phyloP scores from a whole-genome alignment of 2,113 vertebrate species.

The Thunnus thynnus region DNA sequence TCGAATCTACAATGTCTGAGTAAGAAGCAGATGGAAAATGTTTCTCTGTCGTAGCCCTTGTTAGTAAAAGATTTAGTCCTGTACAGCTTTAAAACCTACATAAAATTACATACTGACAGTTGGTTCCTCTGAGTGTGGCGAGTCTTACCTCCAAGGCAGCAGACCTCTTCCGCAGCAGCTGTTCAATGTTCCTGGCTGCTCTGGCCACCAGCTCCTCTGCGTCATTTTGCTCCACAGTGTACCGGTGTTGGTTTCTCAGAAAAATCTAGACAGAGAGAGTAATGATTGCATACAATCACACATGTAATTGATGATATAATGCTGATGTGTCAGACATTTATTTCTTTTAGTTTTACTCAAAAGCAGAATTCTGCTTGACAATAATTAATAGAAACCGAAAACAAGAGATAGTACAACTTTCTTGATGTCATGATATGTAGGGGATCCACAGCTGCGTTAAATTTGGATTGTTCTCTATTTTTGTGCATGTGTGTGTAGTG shows the following conservation, averaged over 20 bases:
- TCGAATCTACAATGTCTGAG: background rate
- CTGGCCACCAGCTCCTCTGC: conserved; percentile 93
- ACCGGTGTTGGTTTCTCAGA: conserved; percentile 86
- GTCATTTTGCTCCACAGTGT: conserved; percentile 93
- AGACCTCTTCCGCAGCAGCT: conserved; percentile 93
- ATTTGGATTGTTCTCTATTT: background rate
- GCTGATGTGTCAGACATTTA: background rate
- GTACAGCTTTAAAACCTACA: conserved; percentile 21
- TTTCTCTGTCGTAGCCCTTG: background rate
- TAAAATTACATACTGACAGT: conserved; percentile 51
- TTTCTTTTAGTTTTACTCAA: background rate
- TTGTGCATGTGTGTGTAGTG: background rate
- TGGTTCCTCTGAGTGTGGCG: conserved; percentile 32
- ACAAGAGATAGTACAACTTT: background rate
- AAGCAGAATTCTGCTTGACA: background rate
- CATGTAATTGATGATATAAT: background rate
- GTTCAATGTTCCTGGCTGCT: conserved; percentile 95
- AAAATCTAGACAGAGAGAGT: conserved; percentile 87
- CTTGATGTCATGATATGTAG: background rate
- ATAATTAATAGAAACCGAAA: background rate
- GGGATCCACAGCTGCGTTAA: background rate
- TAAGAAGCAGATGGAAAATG: conserved; percentile 40
- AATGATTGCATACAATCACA: background rate
- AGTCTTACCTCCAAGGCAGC: conserved; percentile 93
- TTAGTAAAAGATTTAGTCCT: conserved; percentile 32